Base-by-base conservation (phyloP, 2,797 vertebrate genomes). In the Pelodytes ibericus region DNA sequence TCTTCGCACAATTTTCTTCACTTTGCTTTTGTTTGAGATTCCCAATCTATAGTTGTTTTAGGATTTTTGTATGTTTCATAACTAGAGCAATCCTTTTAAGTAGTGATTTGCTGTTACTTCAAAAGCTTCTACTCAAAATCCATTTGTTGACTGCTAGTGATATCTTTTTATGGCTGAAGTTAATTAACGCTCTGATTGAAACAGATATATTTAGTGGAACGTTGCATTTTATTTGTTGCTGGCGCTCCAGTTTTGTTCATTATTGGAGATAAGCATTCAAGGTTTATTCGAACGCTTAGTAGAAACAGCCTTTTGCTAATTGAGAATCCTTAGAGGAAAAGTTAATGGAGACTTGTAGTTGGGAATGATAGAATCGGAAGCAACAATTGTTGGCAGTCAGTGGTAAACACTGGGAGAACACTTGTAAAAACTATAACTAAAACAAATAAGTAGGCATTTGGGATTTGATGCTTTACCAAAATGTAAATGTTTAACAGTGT, bases 301-400 rank as follows among this genome's bases (percentile, higher is more conserved):
- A 58, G 39, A 75, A 49, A 67, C 62, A 49, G 66, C 27, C 31
- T 63, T 72, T 72, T 36, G 33, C 63, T 71, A 77, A 77, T 77
- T 49, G 72, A 51, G 53, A 59, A 65, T 65, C 33, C 60, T 71
- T 71, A 33, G 49, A 53, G 66, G 22, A 77, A 44, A 36, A 70
- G 41, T 49, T 71, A 72, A 77, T 71, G 60, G n/a, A 63, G 18
- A 29, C 30, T 59, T 70, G 39, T 60, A 33, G 74, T 57, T 30
- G 25, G 59, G 22, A 77, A 65, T 65, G 71, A 24, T 33, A 71
- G 36, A 53, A 63, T 66, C 33, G 33, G 33, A 72, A 60, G 13
- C 13, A 71, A 31, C 22, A 65, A 66, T 71, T 72, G 68, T 27
- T 71, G 60, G 61, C 41, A 65, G 59, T 49, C 33, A 64, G 58